phyloP scores from a whole-genome alignment of 2,797 vertebrate genomes.

The Pipistrellus nathusii region DNA sequence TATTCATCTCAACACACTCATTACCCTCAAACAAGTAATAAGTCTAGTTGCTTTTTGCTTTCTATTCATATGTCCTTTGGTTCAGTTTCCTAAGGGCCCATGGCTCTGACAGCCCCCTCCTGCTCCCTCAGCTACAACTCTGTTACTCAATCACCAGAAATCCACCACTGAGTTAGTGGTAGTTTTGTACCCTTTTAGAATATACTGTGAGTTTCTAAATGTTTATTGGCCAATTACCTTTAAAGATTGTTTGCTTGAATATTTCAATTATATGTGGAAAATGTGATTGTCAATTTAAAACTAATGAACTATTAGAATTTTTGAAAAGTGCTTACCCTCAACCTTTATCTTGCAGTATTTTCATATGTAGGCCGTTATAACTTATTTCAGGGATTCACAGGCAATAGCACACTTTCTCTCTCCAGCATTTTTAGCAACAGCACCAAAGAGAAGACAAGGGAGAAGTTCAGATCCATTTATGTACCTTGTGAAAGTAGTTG shows the following conservation, averaged over 20 bases:
- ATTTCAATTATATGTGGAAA: background rate
- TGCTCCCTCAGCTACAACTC: background rate
- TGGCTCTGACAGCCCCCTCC: background rate
- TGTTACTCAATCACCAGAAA: background rate
- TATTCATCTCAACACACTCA: background rate
- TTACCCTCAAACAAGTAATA: background rate
- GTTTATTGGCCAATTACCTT: background rate
- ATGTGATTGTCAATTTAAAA: background rate
- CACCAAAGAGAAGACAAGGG: background rate
- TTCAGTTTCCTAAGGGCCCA: background rate
- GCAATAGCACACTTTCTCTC: background rate
- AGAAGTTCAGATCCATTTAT: background rate
- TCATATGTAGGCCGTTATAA: background rate
- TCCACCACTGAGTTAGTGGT: background rate
- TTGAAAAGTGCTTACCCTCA: background rate
- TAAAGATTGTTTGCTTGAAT: background rate
- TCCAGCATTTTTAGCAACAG: background rate
- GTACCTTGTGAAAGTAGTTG: background rate
- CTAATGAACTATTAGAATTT: background rate
- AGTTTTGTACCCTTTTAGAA: background rate
- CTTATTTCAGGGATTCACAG: background rate
- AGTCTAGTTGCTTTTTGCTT: slow-evolving; percentile 17
- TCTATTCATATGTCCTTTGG: background rate
- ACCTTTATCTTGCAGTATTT: background rate
- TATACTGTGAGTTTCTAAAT: background rate